Conservation (phyloP, 2,888 invertebrate genomes). For the Clusia tigrina region DNA sequence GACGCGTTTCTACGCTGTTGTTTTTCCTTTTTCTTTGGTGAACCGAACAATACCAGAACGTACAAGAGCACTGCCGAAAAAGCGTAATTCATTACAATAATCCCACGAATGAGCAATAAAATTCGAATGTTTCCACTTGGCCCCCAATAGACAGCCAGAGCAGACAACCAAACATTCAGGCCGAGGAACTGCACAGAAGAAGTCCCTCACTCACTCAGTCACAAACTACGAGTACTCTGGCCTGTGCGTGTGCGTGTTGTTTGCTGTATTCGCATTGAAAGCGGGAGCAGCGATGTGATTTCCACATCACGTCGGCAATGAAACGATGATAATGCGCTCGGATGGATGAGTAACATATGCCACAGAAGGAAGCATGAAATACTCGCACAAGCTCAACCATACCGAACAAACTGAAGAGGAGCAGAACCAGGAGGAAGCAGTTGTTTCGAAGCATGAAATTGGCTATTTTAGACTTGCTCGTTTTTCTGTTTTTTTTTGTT, state of each 20-base stretch:
- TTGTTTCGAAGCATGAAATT: conserved; percentile 50
- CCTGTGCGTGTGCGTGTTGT: neutral
- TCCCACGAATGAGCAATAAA: conserved; percentile 62
- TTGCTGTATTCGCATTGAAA: neutral
- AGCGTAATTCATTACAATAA: conserved; percentile 61
- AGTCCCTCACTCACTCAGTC: neutral
- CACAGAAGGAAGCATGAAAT: conserved; percentile 11
- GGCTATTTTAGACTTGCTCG: conserved; percentile 44
- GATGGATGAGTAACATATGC: conserved; percentile 28
- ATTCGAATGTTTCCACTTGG: conserved; percentile 47
- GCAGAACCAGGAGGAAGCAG: neutral
- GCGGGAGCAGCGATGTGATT: conserved; percentile 14
- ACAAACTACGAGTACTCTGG: neutral
- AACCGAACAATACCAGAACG: neutral
- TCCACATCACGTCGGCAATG: conserved; percentile 31
- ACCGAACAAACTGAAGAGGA: neutral
- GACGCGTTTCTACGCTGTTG: neutral
- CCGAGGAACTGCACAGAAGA: too few relatives aligned
- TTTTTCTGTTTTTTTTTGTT: neutral
- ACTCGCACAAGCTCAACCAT: neutral
- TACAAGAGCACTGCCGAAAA: conserved; percentile 25
- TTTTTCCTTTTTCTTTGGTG: neutral
- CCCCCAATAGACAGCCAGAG: neutral
- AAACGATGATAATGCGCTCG: conserved; percentile 38
- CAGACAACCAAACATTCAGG: neutral